Evolutionary conservation across 2,797 vertebrate species (phyloP).

Genomic region (Coilia nasus): DNA sequence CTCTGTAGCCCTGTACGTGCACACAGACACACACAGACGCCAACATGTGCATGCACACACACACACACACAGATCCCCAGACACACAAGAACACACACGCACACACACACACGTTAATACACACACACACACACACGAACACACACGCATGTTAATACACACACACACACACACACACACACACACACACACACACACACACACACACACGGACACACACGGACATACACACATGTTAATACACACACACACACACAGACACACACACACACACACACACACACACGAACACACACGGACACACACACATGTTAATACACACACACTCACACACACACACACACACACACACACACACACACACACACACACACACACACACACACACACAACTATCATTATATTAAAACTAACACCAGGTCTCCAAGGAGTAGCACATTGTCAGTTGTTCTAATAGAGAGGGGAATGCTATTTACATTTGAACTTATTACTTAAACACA

Average conservation of each 20-base stretch:
- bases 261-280: not conserved
- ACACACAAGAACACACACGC: not conserved
- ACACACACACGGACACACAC: not conserved
- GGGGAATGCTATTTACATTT: slow-evolving; percentile 14
- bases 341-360: slow-evolving; percentile 8
- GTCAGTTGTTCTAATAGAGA: not conserved
- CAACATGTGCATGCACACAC: not conserved
- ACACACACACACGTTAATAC: not conserved
- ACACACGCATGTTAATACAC: not conserved
- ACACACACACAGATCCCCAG: not conserved
- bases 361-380: not conserved
- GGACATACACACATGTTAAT: not conserved
- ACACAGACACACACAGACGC: not conserved
- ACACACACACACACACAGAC: slow-evolving; percentile 19
- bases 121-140: slow-evolving; percentile 1
- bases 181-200: slow-evolving; percentile 16
- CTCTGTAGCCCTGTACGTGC: not conserved
- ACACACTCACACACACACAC: slow-evolving; percentile 12
- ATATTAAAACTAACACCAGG: slow-evolving; percentile 52
- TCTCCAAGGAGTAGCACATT: not conserved
- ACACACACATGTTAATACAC: not conserved
- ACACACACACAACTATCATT: slow-evolving; percentile 26
- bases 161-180: slow-evolving; percentile 11
- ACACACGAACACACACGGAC: not conserved
- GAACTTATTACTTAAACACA: not conserved